Evolutionary conservation across 1,140 invertebrate genomes (phyloP).

Genomic region (Riptortus pedestris): DNA sequence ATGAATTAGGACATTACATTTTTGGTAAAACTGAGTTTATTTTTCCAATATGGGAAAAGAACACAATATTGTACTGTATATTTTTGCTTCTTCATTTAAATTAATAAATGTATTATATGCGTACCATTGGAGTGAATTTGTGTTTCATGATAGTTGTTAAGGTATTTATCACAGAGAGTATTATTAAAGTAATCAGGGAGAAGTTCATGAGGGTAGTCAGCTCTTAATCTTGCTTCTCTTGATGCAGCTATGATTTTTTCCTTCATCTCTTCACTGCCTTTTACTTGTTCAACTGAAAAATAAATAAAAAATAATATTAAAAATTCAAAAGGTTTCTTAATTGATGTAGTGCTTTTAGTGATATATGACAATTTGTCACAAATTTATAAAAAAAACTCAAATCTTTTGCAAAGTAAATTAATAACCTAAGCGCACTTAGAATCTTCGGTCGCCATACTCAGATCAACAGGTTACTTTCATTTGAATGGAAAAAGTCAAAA

Average conservation of each 20-base stretch:
- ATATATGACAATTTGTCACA: slow-evolving; percentile 4
- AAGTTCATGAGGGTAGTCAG: slow-evolving; percentile 48
- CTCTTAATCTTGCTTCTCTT: slow-evolving; percentile 45
- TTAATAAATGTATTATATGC: slow-evolving; percentile 6
- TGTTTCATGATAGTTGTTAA: slow-evolving; percentile 42
- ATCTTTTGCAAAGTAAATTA: too few relatives aligned
- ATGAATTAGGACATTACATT: not conserved
- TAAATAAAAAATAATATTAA: slow-evolving; percentile 6
- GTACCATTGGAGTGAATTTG: slow-evolving; percentile 32
- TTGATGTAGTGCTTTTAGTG: too few relatives aligned
- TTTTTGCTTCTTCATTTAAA: not conserved
- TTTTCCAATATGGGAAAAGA: not conserved
- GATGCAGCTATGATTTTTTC: slow-evolving; percentile 59
- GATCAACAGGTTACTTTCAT: too few relatives aligned
- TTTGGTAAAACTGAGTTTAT: not conserved
- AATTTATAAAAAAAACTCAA: not conserved
- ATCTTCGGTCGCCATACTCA: too few relatives aligned
- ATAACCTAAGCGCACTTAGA: too few relatives aligned
- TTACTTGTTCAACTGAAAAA: slow-evolving; percentile 63
- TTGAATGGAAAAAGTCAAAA: too few relatives aligned
- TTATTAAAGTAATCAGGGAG: slow-evolving; percentile 38
- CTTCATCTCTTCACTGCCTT: slow-evolving; percentile 53
- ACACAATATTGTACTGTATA: not conserved
- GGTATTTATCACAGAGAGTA: slow-evolving; percentile 37
- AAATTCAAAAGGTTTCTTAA: too few relatives aligned